Evolutionary conservation across 1,140 invertebrate species (phyloP), one percentile per base, ranked within the genome.

Genomic region (Harlomillsia oculata): DNA sequence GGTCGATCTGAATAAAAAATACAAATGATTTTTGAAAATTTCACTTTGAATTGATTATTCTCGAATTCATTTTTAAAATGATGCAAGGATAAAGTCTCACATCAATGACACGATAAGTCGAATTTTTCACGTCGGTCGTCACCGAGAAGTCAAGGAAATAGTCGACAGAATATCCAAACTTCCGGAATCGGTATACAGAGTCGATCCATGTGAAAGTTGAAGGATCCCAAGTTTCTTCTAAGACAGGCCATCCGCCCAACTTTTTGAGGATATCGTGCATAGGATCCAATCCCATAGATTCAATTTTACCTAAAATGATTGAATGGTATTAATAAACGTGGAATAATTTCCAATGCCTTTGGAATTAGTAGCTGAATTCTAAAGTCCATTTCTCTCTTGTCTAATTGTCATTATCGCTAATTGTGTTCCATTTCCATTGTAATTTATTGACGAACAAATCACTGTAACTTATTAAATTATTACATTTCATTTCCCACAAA

Each of bases 81-180:
- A 44, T 4, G 25, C 11, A 25, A 3, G 6, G 28, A 25, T 5
- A 8, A 9, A 2, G 3, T 36, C 85, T 79, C 77, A 92, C 88
- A 75, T 92, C 87, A 65, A 94, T 89, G 28, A 89, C 78, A 46
- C 89, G 76, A 57, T 78, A 80, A 0, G 85, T 87, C 23, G 85
- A 89, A 70, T 95, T 94, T 70, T 89, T 91, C n/a, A 91, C 77
- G 72, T 96, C 89, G 6, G 88, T 84, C 3, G 82, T 81, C 50
- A 96, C 83, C 30, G 86, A 89, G 63, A 95, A 89, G 67, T 93
- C 88, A n/a, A 97, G 78, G 67, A 94, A 83, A 68, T 94, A 92
- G 70, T 93, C 88, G 36, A 89, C 83, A 5, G 85, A 88, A 69
- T 88, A 91, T 3, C 91, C 92, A 5, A 77, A 71, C 44, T 74